These are phyloP conservation scores for Poecile montanus DNA, from an alignment of 2,797 vertebrate genomes.

Conservation along the genomic window DNA sequence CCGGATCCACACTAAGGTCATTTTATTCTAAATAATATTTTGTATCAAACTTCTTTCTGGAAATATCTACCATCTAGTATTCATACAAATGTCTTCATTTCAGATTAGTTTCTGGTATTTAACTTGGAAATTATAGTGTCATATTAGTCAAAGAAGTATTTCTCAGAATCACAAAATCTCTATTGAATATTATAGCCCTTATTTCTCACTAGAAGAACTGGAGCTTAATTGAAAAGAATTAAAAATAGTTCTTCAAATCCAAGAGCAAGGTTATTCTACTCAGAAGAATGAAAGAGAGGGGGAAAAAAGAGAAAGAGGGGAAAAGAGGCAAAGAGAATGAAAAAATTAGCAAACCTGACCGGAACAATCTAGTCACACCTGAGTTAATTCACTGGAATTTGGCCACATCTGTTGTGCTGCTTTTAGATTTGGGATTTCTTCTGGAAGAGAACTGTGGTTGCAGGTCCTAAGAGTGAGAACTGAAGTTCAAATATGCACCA, in stretches of 20 bases:
- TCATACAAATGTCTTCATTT: background rate
- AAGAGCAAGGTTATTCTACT: background rate
- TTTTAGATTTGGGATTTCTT: background rate
- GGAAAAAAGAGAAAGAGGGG: accelerated
- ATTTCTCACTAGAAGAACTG: background rate
- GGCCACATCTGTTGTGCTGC: background rate
- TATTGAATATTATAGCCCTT: background rate
- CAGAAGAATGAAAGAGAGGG: background rate
- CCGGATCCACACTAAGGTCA: background rate
- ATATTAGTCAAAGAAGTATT: background rate
- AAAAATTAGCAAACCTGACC: background rate
- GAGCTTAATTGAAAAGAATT: background rate
- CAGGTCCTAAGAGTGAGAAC: background rate
- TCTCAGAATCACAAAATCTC: background rate
- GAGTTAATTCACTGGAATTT: background rate
- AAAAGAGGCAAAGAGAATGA: background rate
- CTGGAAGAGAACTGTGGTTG: background rate
- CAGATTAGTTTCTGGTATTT: background rate
- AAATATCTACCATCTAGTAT: background rate
- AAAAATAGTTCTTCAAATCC: background rate
- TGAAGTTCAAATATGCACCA: background rate
- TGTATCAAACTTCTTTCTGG: background rate
- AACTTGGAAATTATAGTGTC: background rate
- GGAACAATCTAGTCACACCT: background rate
- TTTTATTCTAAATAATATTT: background rate